Percentiles rank a stretch among this genome's conserved stretches.
Conservation (phyloP, 1,140 invertebrate genomes). For the Megathymus violae region DNA sequence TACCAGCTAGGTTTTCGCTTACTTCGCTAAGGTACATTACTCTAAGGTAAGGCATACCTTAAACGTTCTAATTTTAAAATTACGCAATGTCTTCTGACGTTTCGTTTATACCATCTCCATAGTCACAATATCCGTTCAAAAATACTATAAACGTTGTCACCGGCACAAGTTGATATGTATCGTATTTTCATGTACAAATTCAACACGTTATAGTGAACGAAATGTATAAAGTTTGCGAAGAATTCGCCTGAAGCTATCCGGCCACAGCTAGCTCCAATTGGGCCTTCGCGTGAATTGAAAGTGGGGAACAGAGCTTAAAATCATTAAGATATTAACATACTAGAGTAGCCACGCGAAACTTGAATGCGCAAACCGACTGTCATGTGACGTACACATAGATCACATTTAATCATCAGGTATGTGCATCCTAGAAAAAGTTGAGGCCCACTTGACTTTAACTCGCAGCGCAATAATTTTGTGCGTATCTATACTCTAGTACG, state of each 20-base stretch:
- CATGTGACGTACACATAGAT: no score
- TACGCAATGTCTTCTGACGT: constrained; percentile 59
- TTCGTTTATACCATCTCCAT: constrained; percentile 53
- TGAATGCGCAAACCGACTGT: no score
- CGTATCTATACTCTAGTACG: background rate
- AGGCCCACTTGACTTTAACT: background rate
- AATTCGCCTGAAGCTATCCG: constrained; percentile 62
- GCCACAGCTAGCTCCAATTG: constrained; percentile 73
- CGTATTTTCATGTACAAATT: constrained; percentile 78
- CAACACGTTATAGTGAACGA: constrained; percentile 61
- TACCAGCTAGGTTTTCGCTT: constrained; percentile 29
- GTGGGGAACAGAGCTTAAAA: constrained; percentile 45
- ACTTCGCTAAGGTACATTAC: constrained; percentile 52
- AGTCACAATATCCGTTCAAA: constrained; percentile 75
- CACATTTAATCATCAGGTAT: no score
- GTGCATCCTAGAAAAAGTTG: no score
- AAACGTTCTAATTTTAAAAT: constrained; percentile 67
- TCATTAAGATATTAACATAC: background rate
- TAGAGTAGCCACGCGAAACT: background rate
- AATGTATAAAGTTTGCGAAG: constrained; percentile 52
- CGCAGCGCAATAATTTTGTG: background rate
- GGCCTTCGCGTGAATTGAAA: constrained; percentile 61
- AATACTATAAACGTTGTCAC: constrained; percentile 65
- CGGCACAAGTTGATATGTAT: constrained; percentile 82
- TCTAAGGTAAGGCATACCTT: constrained; percentile 73